Conservation (phyloP, 1,140 invertebrate genomes). For the Anastrepha ludens region DNA sequence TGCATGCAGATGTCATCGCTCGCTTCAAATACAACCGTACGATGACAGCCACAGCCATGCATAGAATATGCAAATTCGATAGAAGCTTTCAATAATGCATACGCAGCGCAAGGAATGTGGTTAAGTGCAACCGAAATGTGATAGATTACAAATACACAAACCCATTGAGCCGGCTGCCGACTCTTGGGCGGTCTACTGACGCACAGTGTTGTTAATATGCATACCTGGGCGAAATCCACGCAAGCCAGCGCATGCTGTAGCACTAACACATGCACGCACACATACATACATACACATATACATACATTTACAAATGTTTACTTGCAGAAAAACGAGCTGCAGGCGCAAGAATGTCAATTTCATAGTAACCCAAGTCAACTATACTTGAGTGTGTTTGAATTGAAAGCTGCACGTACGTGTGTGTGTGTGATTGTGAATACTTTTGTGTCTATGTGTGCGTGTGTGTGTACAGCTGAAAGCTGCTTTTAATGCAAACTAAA, state of each 20-base stretch:
- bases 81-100: not conserved
- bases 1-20: not conserved
- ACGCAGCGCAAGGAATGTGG: not conserved
- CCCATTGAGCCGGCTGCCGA: too few species aligned
- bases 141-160: too few species aligned
- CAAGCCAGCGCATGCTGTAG: not conserved
- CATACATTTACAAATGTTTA: not conserved
- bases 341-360: not conserved
- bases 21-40: too few species aligned
- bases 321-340: not conserved
- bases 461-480: not conserved
- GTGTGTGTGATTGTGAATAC: not conserved
- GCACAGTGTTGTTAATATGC: too few species aligned
- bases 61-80: not conserved
- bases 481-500: conserved; percentile 41
- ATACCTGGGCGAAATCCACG: too few species aligned
- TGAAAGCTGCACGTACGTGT: not conserved
- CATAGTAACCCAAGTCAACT: not conserved
- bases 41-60: not conserved
- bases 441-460: too few species aligned
- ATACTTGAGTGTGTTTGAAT: not conserved
- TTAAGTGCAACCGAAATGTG: not conserved
- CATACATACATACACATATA: too few species aligned
- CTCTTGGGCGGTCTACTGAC: too few species aligned
- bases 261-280: too few species aligned